Base-by-base conservation (phyloP, 2,113 vertebrate species). In the Rostratula benghalensis region DNA sequence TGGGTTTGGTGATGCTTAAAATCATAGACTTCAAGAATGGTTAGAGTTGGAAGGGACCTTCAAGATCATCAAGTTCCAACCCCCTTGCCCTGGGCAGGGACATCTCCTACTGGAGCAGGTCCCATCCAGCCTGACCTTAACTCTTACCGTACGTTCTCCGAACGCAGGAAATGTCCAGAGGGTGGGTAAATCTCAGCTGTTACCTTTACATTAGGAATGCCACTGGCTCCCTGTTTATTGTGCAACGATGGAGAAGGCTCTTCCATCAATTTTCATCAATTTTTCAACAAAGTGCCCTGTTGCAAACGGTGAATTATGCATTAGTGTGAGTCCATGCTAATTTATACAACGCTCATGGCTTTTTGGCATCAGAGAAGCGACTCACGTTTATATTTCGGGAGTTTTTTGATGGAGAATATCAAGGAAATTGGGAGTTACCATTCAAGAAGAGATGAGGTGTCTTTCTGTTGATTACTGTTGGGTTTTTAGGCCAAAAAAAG, bases 241-340 rank as follows among this genome's bases (percentile, higher is more conserved):
- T 54, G 89, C 43, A 68, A 82, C 93, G 88, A 91, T 70, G 90
- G 59, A 87, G 91, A 93, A 90, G 82, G 23, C 77, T 91, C 92
- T 97, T 94, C 97, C 95, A 96, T 97, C 96, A 96, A 98, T 98
- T 97, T 96, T 92, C 94, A 97, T 97, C 93, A 93, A 83, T 95
- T 95, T 97, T 97, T 96, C 70, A 97, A 94, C 95, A 97, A 97
- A 97, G 91, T 17, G 45, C 67, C 69, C 53, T 35, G 83, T 96
- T 93, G 94, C 81, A 84, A 97, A 89, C 50, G 20, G 96, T 97
- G 95, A 98, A 98, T 97, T 96, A 97, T 97, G 97, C 97, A 98
- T 98, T 96, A 97, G 96, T 98, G 97, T 98, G 97, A 98, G 98
- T 94, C 97, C 97, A 75, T 94, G 96, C 76, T 97, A 97, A 98